Percentiles rank a stretch among this genome's conserved stretches.
Conservation (phyloP, 2,113 vertebrate species). For the Corythoichthys intestinalis region DNA sequence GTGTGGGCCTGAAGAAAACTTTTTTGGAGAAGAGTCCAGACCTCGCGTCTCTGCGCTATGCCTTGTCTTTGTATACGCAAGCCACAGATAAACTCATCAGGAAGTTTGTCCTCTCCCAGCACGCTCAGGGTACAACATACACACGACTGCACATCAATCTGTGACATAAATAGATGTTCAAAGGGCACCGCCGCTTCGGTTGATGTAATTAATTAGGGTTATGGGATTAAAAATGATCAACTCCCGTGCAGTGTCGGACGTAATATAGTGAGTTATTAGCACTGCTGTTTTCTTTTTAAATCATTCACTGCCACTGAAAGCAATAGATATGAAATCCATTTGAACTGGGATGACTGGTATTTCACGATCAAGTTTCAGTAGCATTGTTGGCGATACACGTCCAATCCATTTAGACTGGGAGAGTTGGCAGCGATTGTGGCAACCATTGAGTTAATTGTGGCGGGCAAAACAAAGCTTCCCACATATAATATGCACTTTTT, state of each 20-base stretch:
- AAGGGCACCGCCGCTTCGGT: constrained; percentile 11
- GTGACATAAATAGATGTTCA: constrained; percentile 25
- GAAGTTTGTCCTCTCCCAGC: constrained; percentile 92
- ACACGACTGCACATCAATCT: constrained; percentile 14
- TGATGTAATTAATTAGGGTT: constrained; percentile 39
- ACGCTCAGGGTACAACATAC: constrained; percentile 78
- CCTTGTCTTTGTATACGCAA: constrained; percentile 95
- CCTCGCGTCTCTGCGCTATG: constrained; percentile 91
- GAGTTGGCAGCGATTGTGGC: no score
- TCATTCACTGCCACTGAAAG: no score
- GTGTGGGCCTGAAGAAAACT: constrained; percentile 93
- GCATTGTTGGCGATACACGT: no score
- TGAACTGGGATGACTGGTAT: no score
- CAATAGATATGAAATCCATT: no score
- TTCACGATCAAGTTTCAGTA: no score
- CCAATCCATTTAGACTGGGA: no score
- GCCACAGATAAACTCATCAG: constrained; percentile 96
- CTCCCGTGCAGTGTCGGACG: constrained; percentile 11
- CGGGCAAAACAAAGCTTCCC: no score
- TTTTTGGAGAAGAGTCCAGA: constrained; percentile 97
- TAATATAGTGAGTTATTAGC: constrained; percentile 25
- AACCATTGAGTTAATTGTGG: no score
- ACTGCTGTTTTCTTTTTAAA: background rate
- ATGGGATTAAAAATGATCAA: constrained; percentile 29
- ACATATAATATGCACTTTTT: no score